These are phyloP conservation scores for Scelioninae gen. 1 DNA, from an alignment of 2,888 invertebrate species.

Conservation along the genomic window DNA sequence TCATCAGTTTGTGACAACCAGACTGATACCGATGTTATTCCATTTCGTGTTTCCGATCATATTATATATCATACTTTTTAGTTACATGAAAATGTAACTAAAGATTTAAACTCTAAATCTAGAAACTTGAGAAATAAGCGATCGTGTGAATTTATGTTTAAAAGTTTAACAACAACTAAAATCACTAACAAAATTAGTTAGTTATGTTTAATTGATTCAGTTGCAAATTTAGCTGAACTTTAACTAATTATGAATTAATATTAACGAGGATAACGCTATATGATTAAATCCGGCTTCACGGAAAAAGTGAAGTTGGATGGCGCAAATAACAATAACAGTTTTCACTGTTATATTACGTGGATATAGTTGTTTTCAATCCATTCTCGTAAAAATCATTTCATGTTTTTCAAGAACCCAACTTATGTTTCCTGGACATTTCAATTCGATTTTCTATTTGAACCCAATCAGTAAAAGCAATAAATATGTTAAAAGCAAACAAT, in stretches of 20 bases:
- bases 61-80: constrained; percentile 7
- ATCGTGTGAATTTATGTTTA: neutral
- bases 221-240: neutral
- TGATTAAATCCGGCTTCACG: neutral
- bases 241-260: neutral
- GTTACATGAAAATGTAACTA: neutral
- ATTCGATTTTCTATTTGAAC: constrained; percentile 6
- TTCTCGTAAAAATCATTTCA: constrained; percentile 45
- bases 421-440: constrained; percentile 36
- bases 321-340: constrained; percentile 17
- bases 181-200: neutral
- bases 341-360: constrained; percentile 20
- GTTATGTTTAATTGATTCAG: neutral
- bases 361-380: constrained; percentile 20
- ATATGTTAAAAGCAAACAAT: constrained; percentile 24
- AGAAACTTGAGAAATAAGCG: neutral
- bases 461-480: constrained; percentile 24
- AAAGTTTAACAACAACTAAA: neutral
- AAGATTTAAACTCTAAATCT: neutral
- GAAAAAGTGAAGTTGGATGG: neutral
- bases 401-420: constrained; percentile 51
- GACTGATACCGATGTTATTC: constrained; percentile 17
- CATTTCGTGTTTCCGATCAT: constrained; percentile 22
- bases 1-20: constrained; percentile 16
- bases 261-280: neutral